Conservation (phyloP, 1,140 invertebrate genomes). For the Drosophila arizonae region DNA sequence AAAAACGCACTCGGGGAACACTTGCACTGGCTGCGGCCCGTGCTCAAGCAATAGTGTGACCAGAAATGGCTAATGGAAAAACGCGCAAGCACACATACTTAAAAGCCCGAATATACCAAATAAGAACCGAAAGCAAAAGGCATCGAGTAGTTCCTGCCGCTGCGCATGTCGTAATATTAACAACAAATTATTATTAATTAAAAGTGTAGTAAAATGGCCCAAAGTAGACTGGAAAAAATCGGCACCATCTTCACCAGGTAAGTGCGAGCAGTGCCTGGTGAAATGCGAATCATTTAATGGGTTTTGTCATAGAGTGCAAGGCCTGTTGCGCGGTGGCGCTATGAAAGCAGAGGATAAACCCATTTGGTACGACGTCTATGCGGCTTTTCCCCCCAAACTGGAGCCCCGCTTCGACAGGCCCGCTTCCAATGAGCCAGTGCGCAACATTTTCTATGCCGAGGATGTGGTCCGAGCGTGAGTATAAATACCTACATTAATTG, state of each 20-base stretch:
- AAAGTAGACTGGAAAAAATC: constrained; percentile 88
- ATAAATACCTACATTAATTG: background rate
- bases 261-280: background rate
- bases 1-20: constrained; percentile 27
- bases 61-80: constrained; percentile 3
- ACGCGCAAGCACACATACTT: constrained; percentile 2
- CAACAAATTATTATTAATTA: constrained; percentile 36
- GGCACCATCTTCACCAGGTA: constrained; percentile 89
- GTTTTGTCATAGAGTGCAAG: constrained; percentile 85
- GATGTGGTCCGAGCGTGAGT: constrained; percentile 93
- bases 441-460: constrained; percentile 92
- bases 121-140: constrained; percentile 4
- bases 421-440: constrained; percentile 85
- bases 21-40: constrained; percentile 25
- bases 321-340: constrained; percentile 89
- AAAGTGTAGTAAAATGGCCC: constrained; percentile 84
- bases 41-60: constrained; percentile 53
- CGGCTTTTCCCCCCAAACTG: constrained; percentile 91
- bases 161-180: constrained; percentile 63
- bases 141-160: constrained; percentile 31
- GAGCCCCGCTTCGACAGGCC: constrained; percentile 89
- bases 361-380: constrained; percentile 95
- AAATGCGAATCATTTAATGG: background rate
- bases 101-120: background rate
- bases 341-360: constrained; percentile 91